Evolutionary conservation across 2,888 invertebrate species (phyloP).

Genomic region (Dioctria rufipes): DNA sequence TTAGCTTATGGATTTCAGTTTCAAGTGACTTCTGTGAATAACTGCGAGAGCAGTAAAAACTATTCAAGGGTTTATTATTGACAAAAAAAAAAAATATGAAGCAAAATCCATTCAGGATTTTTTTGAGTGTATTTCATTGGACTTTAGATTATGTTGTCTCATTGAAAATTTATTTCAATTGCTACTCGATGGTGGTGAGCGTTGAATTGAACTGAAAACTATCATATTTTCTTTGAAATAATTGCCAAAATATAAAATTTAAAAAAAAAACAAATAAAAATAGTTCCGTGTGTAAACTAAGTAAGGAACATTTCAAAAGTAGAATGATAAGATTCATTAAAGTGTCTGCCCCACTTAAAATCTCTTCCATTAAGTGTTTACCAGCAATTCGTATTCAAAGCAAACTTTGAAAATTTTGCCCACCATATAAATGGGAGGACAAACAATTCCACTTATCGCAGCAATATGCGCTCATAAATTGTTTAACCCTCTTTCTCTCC

Average conservation of each 20-base stretch:
- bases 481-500: slow-evolving; percentile 5
- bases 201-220: not conserved
- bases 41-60: not conserved
- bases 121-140: not conserved
- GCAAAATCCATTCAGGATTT: not conserved
- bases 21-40: slow-evolving; percentile 5
- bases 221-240: not conserved
- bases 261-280: too few relatives aligned
- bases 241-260: too few relatives aligned
- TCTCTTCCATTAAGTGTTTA: slow-evolving; percentile 4
- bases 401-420: slow-evolving; percentile 13
- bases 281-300: too few relatives aligned
- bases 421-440: slow-evolving; percentile 4
- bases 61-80: slow-evolving; percentile 9
- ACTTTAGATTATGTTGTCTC: not conserved
- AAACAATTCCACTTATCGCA: slow-evolving; percentile 42
- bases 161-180: slow-evolving; percentile 15
- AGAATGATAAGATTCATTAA: slow-evolving; percentile 4
- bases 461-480: slow-evolving; percentile 46
- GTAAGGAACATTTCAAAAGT: slow-evolving; percentile 5
- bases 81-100: not conserved
- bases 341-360: slow-evolving; percentile 15
- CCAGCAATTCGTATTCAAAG: slow-evolving; percentile 29
- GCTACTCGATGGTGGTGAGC: slow-evolving; percentile 4
- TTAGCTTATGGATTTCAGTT: slow-evolving; percentile 25